A percentile compares a stretch with the other conserved stretches of the same genome.
Conservation (phyloP, 2,888 invertebrate species). For the Podotricha telesiphe region DNA sequence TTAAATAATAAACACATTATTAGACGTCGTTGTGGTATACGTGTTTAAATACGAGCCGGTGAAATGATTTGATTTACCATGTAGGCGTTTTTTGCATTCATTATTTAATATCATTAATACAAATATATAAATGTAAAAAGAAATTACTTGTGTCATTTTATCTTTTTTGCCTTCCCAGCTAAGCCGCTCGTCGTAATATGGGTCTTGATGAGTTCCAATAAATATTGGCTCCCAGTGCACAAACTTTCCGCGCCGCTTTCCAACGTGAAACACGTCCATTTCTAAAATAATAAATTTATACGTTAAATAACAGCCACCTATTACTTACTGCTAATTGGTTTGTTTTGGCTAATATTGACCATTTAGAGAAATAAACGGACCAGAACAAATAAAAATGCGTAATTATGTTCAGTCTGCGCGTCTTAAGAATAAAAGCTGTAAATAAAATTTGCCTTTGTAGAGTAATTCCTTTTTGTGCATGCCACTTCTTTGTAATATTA, state of each 20-base stretch:
- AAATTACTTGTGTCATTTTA: conserved; percentile 95
- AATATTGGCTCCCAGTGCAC: conserved; percentile 97
- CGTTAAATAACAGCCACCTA: not conserved
- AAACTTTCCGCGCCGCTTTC: conserved; percentile 90
- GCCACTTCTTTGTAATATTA: not conserved
- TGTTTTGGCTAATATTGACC: not conserved
- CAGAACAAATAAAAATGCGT: not conserved
- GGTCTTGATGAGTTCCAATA: conserved; percentile 94
- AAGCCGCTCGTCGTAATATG: conserved; percentile 94
- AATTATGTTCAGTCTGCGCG: not conserved
- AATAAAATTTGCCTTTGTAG: not conserved
- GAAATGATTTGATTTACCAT: no score
- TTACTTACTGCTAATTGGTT: not conserved
- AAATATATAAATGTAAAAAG: no score
- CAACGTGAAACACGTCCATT: conserved; percentile 92
- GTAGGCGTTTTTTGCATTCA: no score
- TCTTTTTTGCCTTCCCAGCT: conserved; percentile 98
- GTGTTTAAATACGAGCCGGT: no score
- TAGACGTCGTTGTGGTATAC: no score
- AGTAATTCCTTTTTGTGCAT: not conserved
- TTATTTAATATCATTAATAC: no score
- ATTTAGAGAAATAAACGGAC: not conserved
- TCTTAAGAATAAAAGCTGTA: not conserved
- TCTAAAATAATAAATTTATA: conserved; percentile 53
- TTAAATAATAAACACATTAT: no score